These are phyloP conservation scores for Diploscapter pachys DNA, from an alignment of 1,140 invertebrate species.

Conservation along the genomic window DNA sequence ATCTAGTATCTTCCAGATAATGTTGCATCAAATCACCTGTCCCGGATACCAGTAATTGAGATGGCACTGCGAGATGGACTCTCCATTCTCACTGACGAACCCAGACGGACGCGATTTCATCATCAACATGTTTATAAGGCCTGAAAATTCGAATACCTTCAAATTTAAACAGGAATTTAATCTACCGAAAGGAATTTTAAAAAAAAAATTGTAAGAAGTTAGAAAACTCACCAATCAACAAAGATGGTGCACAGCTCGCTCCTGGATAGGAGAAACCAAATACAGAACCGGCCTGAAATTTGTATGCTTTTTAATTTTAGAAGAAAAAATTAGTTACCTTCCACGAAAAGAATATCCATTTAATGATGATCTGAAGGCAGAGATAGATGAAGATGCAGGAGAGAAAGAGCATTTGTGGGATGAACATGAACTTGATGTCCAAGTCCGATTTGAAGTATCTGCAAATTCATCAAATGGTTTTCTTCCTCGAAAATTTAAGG, in stretches of 20 bases:
- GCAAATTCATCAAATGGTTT: not conserved
- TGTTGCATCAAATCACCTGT: constrained; percentile 37
- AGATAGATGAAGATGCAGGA: constrained; percentile 86
- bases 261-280: constrained; percentile 50
- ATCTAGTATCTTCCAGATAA: too few relatives aligned
- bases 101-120: constrained; percentile 55
- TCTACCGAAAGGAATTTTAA: too few relatives aligned
- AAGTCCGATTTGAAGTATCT: constrained; percentile 60
- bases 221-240: constrained; percentile 62
- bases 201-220: too few relatives aligned
- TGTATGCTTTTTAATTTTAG: constrained; percentile 13
- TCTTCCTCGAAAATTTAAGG: not conserved
- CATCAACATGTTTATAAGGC: constrained; percentile 69
- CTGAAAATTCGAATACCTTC: too few relatives aligned
- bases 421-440: constrained; percentile 80
- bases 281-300: constrained; percentile 38
- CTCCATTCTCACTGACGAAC: constrained; percentile 28
- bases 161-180: too few relatives aligned
- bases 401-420: constrained; percentile 88
- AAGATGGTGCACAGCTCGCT: constrained; percentile 65
- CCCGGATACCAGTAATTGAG: constrained; percentile 55
- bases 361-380: constrained; percentile 80
- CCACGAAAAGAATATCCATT: constrained; percentile 76
- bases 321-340: constrained; percentile 40
- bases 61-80: constrained; percentile 39